These are phyloP conservation scores for Tautogolabrus adspersus DNA, from an alignment of 2,113 vertebrate genomes.

Conservation along the genomic window DNA sequence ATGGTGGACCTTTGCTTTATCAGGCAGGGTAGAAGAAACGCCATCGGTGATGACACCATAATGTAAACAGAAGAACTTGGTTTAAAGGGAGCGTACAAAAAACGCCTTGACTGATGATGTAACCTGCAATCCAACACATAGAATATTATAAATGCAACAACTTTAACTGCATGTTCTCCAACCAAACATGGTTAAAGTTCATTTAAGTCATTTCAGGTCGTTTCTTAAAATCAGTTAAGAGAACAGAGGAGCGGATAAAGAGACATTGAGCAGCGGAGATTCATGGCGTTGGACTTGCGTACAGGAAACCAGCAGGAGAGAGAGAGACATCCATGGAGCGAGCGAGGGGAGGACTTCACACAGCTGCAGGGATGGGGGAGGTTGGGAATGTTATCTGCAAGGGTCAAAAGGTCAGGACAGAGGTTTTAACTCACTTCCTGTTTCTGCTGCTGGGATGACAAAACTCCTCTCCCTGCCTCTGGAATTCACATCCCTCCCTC, in stretches of 20 bases:
- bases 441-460: conserved; percentile 78
- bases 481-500: conserved; percentile 71
- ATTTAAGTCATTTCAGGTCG: too few relatives aligned
- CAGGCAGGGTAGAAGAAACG: too few relatives aligned
- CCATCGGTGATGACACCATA: too few relatives aligned
- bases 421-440: conserved; percentile 84
- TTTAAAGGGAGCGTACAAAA: too few relatives aligned
- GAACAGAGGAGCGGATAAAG: neutral
- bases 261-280: neutral
- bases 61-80: too few relatives aligned
- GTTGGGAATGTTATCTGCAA: conserved; percentile 80
- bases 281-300: conserved; percentile 13
- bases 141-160: too few relatives aligned
- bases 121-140: too few relatives aligned
- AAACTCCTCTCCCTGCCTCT: conserved; percentile 68
- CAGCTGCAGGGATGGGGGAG: conserved; percentile 73
- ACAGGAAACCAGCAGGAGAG: conserved; percentile 48
- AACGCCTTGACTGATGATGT: too few relatives aligned
- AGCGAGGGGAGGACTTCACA: conserved; percentile 45
- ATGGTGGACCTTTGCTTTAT: too few relatives aligned
- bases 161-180: too few relatives aligned
- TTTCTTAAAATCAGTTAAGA: too few relatives aligned
- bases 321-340: conserved; percentile 2
- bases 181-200: too few relatives aligned
- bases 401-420: conserved; percentile 74